Evolutionary conservation across 2,888 invertebrate species (phyloP), one percentile per base, ranked within the genome.

Genomic region (Dryomyza anilis): DNA sequence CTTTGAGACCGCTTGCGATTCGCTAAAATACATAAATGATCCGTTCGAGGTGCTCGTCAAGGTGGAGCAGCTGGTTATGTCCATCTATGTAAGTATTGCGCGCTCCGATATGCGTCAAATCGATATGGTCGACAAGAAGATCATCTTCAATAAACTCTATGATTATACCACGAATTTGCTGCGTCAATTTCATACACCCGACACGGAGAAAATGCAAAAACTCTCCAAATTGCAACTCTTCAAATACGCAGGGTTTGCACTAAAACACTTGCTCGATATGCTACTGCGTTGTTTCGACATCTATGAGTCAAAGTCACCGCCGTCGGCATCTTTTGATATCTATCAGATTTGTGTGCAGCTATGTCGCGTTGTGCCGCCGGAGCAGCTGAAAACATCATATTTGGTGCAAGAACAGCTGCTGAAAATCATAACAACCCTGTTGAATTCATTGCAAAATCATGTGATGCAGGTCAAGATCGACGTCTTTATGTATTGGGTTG

Each of bases 401-500:
- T 63, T 69, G 50, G 63, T 73, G 8, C 69, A 69, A 5, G 75
- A 79, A 5, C 70, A 72, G 19, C 74, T 78, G 29, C 58, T 72
- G 25, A 76, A 76, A 59, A 71, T 80, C 1, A 75, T 78, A 16
- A 69, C 62, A 14, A 73, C 74, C 0, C 56, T 81, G 3, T 67
- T 78, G 0, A 78, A 78, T 67, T 72, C 76, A 0, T 63, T 81
- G 29, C 77, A 80, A 60, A 74, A 74, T 21, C 76, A 76, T 67
- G 73, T 78, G 0, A 74, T 76, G 74, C 60, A 73, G 30, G 74
- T 81, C 0, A 76, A 76, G 48, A 68, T 78, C 10, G 73, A 78
- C 61, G 71, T 74, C 0, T 80, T 78, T 55, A 73, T 80, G 66
- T 71, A 75, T 55, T 80, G 80, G 81, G 76, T 75, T 4, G 80